phyloP scores from a whole-genome alignment of 1,140 invertebrate genomes.

The Drosophila repleta region DNA sequence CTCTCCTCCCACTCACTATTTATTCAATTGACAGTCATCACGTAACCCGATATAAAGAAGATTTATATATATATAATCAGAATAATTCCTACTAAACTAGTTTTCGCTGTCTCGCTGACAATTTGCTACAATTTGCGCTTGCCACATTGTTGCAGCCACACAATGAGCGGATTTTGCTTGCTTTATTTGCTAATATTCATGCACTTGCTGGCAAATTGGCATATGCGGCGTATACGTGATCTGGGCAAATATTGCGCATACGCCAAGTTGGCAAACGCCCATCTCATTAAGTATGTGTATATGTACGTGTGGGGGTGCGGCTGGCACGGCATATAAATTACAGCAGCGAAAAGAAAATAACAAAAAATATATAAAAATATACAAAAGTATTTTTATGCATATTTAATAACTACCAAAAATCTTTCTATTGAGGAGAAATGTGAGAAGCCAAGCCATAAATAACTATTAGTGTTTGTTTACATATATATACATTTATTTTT shows the following conservation, averaged over 20 bases:
- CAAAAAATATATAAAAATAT: neutral
- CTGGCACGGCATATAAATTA: neutral
- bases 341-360: neutral
- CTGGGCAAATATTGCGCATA: constrained; percentile 46
- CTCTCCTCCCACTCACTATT: constrained; percentile 20
- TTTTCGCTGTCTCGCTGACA: constrained; percentile 46
- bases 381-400: neutral
- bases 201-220: constrained; percentile 19
- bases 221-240: constrained; percentile 54
- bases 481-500: neutral
- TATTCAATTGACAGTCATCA: constrained; percentile 74
- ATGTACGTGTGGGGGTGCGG: neutral
- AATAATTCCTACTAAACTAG: constrained; percentile 77
- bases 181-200: constrained; percentile 34
- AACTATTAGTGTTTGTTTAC: neutral
- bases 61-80: neutral
- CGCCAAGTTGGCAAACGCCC: constrained; percentile 31
- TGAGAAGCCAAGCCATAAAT: neutral
- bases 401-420: neutral
- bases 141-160: constrained; percentile 46
- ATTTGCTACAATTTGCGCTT: constrained; percentile 33
- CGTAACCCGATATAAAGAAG: constrained; percentile 48
- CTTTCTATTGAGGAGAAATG: neutral
- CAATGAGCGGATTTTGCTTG: constrained; percentile 40
- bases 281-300: neutral